These are phyloP conservation scores for Horisme vitalbata DNA, from an alignment of 2,888 invertebrate species.

Conservation along the genomic window DNA sequence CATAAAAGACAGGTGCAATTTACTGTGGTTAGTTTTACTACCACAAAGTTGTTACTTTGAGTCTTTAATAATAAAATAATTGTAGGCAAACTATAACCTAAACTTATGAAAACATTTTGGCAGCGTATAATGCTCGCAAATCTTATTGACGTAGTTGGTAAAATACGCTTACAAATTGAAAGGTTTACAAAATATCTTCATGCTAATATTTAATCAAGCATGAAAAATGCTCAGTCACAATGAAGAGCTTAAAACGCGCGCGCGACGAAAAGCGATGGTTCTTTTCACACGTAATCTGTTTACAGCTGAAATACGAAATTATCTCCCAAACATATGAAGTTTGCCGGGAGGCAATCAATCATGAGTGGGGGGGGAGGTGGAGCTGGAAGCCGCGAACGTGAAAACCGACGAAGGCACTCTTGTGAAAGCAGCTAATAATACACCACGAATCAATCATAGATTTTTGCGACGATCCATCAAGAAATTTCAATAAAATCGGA, in stretches of 20 bases:
- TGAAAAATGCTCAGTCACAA: slow-evolving; percentile 62
- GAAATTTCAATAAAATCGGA: slow-evolving; percentile 68
- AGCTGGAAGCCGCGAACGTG: slow-evolving; percentile 71
- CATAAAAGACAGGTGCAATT: slow-evolving; percentile 40
- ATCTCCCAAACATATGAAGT: slow-evolving; percentile 81
- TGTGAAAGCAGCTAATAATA: slow-evolving; percentile 78
- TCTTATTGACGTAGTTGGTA: slow-evolving; percentile 6
- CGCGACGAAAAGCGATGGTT: slow-evolving; percentile 60
- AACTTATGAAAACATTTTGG: slow-evolving; percentile 4
- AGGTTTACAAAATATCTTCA: slow-evolving; percentile 10
- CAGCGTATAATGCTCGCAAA: neutral
- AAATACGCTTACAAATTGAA: slow-evolving; percentile 13
- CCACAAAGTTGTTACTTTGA: no score
- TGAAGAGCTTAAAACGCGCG: slow-evolving; percentile 54
- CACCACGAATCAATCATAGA: slow-evolving; percentile 81
- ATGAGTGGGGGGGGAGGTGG: slow-evolving; percentile 64
- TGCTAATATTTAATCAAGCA: slow-evolving; percentile 49
- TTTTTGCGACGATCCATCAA: slow-evolving; percentile 79
- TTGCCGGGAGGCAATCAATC: slow-evolving; percentile 76
- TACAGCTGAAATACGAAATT: slow-evolving; percentile 81
- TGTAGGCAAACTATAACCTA: neutral
- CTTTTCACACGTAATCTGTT: slow-evolving; percentile 80
- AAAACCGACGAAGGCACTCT: slow-evolving; percentile 71
- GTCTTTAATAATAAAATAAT: no score
- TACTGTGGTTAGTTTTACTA: slow-evolving; percentile 29